Conservation (phyloP, 2,888 invertebrate species). For the Agonopterix subpropinquella region DNA sequence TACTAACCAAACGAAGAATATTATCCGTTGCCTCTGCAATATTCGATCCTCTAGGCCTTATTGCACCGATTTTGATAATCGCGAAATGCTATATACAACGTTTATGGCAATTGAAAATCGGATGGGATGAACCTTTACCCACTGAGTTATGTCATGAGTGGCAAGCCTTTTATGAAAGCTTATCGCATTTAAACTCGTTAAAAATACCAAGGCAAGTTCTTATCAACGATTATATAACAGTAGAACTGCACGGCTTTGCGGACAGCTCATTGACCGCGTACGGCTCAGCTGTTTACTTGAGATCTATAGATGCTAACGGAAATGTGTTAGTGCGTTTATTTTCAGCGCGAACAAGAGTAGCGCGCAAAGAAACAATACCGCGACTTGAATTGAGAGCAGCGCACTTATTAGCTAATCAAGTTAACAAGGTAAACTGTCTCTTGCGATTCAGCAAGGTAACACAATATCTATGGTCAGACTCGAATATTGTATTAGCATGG, state of each 20-base stretch:
- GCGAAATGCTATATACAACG: conserved; percentile 3
- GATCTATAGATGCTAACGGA: conserved; percentile 1
- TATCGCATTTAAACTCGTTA: neutral
- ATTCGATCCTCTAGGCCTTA: conserved; percentile 9
- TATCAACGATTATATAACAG: neutral
- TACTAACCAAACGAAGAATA: conserved; percentile 7
- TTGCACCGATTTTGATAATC: conserved; percentile 6
- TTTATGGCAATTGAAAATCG: conserved; percentile 1
- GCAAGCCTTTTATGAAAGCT: conserved; percentile 1
- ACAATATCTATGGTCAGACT: conserved; percentile 22
- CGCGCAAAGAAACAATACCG: conserved; percentile 17
- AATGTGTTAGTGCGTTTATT: conserved; percentile 3
- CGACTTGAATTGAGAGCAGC: conserved; percentile 27
- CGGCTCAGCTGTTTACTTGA: conserved; percentile 7
- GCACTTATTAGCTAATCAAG: conserved; percentile 19
- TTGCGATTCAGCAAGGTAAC: conserved; percentile 10
- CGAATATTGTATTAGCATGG: conserved; percentile 25
- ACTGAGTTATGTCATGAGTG: conserved; percentile 1
- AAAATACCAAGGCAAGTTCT: conserved; percentile 3
- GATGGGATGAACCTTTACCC: conserved; percentile 9
- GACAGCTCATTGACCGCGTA: conserved; percentile 6
- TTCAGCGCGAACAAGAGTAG: conserved; percentile 7
- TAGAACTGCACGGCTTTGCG: conserved; percentile 6
- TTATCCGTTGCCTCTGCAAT: conserved; percentile 8
- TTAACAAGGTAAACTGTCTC: conserved; percentile 14